A percentile compares a stretch with the other conserved stretches of the same genome.
phyloP scores from a whole-genome alignment of 1,140 invertebrate species.

The Nylanderia fulva region DNA sequence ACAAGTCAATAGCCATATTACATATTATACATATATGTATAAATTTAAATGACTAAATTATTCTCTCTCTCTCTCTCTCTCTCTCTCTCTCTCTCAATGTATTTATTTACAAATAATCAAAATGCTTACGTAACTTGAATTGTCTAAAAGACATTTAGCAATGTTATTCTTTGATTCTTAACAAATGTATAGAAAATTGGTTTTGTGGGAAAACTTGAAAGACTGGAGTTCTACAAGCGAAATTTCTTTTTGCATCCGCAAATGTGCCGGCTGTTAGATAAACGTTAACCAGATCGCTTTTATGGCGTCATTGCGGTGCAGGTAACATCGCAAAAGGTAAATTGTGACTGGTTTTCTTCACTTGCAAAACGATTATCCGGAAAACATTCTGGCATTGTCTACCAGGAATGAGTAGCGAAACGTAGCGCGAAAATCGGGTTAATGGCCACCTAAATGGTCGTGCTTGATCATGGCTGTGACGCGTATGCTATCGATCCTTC shows the following conservation, averaged over 20 bases:
- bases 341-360: conserved; percentile 34
- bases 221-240: neutral
- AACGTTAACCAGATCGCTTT: conserved; percentile 51
- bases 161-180: conserved; percentile 9
- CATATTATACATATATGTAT: neutral
- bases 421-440: conserved; percentile 67
- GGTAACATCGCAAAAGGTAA: conserved; percentile 43
- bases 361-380: conserved; percentile 29
- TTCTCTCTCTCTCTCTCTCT: neutral
- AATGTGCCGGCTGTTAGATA: conserved; percentile 8
- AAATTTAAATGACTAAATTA: too few species aligned
- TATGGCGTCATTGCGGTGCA: conserved; percentile 21
- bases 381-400: conserved; percentile 37
- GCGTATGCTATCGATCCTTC: conserved; percentile 49
- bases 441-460: conserved; percentile 64
- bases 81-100: neutral
- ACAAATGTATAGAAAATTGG: neutral
- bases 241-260: neutral
- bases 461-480: conserved; percentile 61
- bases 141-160: neutral
- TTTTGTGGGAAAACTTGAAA: neutral
- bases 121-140: neutral
- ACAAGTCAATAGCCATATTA: too few species aligned
- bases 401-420: conserved; percentile 63
- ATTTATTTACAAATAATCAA: neutral